Percentiles rank a stretch among this genome's conserved stretches.
Conservation (phyloP, 2,797 vertebrate genomes). For the Eptatretus atami region DNA sequence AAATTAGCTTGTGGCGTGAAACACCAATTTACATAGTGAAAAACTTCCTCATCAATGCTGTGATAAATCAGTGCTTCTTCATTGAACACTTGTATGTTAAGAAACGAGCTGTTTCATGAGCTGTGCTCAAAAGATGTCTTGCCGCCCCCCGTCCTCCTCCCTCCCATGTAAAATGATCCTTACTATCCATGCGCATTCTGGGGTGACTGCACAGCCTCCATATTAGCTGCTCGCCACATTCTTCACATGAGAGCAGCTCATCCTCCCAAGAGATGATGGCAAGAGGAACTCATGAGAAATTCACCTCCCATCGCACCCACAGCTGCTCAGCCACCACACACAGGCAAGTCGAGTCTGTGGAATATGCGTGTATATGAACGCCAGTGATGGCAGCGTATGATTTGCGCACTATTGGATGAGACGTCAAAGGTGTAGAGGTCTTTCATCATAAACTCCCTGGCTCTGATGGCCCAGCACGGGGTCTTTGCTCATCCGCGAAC, state of each 20-base stretch:
- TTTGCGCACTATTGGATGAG: slow-evolving; percentile 24
- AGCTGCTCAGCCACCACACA: slow-evolving; percentile 34
- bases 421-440: slow-evolving; percentile 83
- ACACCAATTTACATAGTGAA: too few species aligned
- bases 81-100: too few species aligned
- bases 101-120: too few species aligned
- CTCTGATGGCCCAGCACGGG: slow-evolving; percentile 54
- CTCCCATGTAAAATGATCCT: too few species aligned
- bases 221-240: slow-evolving; percentile 48
- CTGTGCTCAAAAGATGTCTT: too few species aligned
- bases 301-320: slow-evolving; percentile 54
- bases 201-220: slow-evolving; percentile 15
- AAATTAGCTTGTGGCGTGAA: too few species aligned
- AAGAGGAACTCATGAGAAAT: slow-evolving; percentile 82
- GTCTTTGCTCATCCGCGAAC: slow-evolving; percentile 76
- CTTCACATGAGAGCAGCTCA: slow-evolving; percentile 25
- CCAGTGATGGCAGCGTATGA: slow-evolving; percentile 42
- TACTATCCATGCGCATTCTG: too few species aligned
- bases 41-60: too few species aligned
- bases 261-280: slow-evolving; percentile 41
- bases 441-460: slow-evolving; percentile 94
- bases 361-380: slow-evolving; percentile 33
- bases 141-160: too few species aligned
- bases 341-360: slow-evolving; percentile 24
- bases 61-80: too few species aligned